Evolutionary conservation across 1,140 invertebrate species (phyloP), one percentile per base, ranked within the genome.

Genomic region (Cotesia vestalis): DNA sequence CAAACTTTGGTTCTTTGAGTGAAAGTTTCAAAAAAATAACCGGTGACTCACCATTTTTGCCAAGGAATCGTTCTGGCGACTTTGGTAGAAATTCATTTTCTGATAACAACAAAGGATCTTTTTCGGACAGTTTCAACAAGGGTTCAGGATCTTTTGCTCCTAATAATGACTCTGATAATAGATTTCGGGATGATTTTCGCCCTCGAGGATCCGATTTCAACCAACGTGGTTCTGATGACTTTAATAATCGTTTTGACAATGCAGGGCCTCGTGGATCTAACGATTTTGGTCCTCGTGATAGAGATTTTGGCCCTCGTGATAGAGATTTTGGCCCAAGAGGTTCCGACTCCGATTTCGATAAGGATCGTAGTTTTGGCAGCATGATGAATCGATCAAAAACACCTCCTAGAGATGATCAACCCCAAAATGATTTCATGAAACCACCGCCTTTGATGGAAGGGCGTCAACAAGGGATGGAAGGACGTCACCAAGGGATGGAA

Each of bases 21-120:
- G 85, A 86, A 62, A 87, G 81, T 57, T 86, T 87, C 27, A 83
- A 83, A 70, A 86, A 82, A 66, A 84, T 86, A 59, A 79, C 84
- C 34, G 83, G 83, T 6, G 80, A 85, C 27, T 78, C 80, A 20
- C 80, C 78, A 4, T 86, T 85, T 36, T 59, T 73, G 12, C n/a
- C 72, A 8, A 80, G 72, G 73, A 78, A 72, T 61, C 63, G 60
- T 12, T 34, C 70, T 35, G 68, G 40, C 36, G 76, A 79, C 66
- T 76, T 77, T 72, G 63, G 71, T 46, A 34, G 55, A 60, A 6
- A 11, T 46, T 46, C 40, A 9, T 46, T 46, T 11, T 46, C 40
- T 46, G 40, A 46, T 8, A 53, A 69, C 2, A 53, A 69, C 5
- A 52, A 5, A 35, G 66, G 53, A 34, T 35, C 51, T 40, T 27